Base-by-base conservation (phyloP, 1,140 invertebrate species). In the Drosophila mauritiana region DNA sequence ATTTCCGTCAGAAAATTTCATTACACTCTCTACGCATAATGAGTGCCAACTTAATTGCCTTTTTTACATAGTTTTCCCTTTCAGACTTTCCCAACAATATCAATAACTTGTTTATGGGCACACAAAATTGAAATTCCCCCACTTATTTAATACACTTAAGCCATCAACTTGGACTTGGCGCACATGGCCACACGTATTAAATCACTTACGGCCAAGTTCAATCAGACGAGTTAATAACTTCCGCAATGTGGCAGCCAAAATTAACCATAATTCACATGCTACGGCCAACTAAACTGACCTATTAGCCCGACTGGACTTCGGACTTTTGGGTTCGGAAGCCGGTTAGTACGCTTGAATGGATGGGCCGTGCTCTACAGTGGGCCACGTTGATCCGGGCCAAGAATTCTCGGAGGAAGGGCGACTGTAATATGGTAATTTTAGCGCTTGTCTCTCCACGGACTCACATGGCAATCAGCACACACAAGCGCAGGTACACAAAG, bases 171-270 rank as follows among this genome's bases (percentile, higher is more conserved):
- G 46, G 37, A 42, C 27, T 36, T 49, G 48, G 52, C 48, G 34
- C 43, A 45, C 61, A 64, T 46, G 22, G n/a, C 37, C 45, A 31
- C 69, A 73, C 39, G 15, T 25, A 34, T 51, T 25, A 70, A 62
- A 61, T 67, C 56, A 64, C 61, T 75, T 77, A 61, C 43, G 48
- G 58, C 43, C 63, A 83, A 65, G 80, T 83, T 83, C 80, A 78
- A 83, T 83, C 80, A 83, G 75, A 83, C 80, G 70, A 83, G 80
- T 83, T 83, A 83, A 83, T 83, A 83, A 83, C 80, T 83, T 83
- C 80, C 80, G 80, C 80, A 73, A 79, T 64, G 78, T 80, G 77
- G 61, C 75, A 64, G 80, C 73, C 80, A 55, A 83, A 83, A 83
- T 83, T 83, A 83, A 83, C 80, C 80, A 78, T 83, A 75, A 83